phyloP scores from a whole-genome alignment of 2,797 vertebrate species.

The Loris lydekkerianus region DNA sequence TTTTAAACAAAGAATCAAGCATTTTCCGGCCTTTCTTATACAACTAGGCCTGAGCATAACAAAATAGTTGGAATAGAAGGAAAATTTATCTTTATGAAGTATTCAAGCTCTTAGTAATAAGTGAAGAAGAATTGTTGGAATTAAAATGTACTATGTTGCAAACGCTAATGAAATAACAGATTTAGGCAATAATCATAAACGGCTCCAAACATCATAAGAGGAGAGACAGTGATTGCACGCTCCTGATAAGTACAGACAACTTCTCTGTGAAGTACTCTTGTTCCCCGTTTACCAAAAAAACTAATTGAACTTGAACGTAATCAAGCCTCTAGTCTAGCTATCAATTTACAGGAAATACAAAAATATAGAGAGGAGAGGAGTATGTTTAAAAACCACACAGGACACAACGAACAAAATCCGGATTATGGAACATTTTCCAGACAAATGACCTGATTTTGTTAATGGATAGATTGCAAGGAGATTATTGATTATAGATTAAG shows the following conservation, averaged over 20 bases:
- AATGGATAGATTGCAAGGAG: background rate
- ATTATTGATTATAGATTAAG: no score
- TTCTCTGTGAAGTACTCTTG: background rate
- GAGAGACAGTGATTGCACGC: background rate
- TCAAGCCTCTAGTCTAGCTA: background rate
- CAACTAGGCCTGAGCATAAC: background rate
- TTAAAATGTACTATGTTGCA: background rate
- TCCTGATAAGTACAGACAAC: fast-evolving
- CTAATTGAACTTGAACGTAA: background rate
- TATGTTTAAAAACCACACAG: background rate
- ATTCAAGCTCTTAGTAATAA: background rate
- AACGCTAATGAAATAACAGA: background rate
- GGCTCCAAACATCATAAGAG: background rate
- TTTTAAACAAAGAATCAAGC: background rate
- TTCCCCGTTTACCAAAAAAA: background rate
- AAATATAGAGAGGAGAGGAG: background rate
- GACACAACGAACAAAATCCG: background rate
- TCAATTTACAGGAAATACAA: background rate
- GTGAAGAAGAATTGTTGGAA: background rate
- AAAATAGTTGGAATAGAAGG: background rate
- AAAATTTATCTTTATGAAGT: background rate
- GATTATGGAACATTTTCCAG: background rate
- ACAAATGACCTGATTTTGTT: background rate
- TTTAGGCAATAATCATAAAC: no score
- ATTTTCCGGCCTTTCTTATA: background rate